phyloP scores from a whole-genome alignment of 2,113 vertebrate genomes.

The Nyctereutes procyonoides region DNA sequence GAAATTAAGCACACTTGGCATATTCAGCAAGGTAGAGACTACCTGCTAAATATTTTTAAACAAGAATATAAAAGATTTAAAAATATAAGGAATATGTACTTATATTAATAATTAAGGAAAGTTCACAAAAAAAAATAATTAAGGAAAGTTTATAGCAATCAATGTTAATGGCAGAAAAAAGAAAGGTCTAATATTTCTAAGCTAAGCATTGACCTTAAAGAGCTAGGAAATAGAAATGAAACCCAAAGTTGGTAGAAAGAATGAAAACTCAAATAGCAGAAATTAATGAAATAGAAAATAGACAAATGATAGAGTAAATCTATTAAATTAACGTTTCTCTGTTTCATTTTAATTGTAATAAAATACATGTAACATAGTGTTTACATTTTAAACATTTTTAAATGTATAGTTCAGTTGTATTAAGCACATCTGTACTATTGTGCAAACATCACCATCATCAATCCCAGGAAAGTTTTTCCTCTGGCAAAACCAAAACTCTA shows the following conservation, averaged over 20 bases:
- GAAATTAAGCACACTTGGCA: not conserved
- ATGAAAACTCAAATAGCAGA: not conserved
- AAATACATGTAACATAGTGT: not conserved
- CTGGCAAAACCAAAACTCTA: not conserved
- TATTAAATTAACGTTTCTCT: not conserved
- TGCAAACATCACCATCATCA: not conserved
- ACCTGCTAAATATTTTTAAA: not conserved
- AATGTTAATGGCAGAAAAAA: not conserved
- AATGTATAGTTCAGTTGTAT: not conserved
- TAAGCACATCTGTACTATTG: not conserved
- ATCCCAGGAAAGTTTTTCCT: not conserved
- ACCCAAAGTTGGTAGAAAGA: not conserved
- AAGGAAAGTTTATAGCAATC: not conserved
- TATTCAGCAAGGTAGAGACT: not conserved
- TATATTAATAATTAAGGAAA: not conserved
- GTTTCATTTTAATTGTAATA: not conserved
- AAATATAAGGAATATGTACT: not conserved
- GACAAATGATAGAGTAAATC: not conserved
- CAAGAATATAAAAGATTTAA: not conserved
- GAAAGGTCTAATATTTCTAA: not conserved
- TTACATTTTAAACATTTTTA: not conserved
- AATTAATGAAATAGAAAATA: not conserved
- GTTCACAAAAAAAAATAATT: no score
- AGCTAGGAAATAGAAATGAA: not conserved
- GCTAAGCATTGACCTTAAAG: not conserved